These are phyloP conservation scores for Gallinago stenura DNA, from an alignment of 2,797 vertebrate species.

Conservation along the genomic window DNA sequence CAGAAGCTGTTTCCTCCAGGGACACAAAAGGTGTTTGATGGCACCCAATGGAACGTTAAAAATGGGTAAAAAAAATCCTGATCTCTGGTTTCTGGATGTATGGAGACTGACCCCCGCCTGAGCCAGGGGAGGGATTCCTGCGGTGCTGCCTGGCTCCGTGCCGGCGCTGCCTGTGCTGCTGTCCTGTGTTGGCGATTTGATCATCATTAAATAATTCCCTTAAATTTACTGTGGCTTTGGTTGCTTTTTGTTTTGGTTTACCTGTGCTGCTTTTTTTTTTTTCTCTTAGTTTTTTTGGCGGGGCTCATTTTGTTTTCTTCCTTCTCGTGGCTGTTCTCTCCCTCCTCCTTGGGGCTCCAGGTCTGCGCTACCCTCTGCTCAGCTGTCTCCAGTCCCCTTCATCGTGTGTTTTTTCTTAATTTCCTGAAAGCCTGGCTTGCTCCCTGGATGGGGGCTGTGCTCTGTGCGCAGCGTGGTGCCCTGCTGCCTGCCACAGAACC, in stretches of 20 bases:
- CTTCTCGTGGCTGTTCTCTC: background rate
- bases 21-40: background rate
- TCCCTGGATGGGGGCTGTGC: background rate
- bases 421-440: background rate
- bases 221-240: background rate
- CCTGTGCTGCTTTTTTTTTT: background rate
- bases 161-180: background rate
- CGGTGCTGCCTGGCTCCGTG: background rate
- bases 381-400: rapidly evolving
- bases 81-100: rapidly evolving
- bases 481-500: background rate
- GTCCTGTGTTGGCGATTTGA: background rate
- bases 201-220: constrained; percentile 34
- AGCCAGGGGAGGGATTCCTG: background rate
- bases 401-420: too few relatives aligned
- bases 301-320: background rate
- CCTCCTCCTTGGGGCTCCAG: background rate
- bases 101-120: background rate
- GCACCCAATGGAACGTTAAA: background rate
- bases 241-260: background rate
- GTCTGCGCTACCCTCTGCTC: background rate
- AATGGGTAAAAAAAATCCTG: background rate
- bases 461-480: background rate
- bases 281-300: too few relatives aligned
- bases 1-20: background rate